Conservation (phyloP, 1,140 invertebrate genomes). For the Hestina assimilis region DNA sequence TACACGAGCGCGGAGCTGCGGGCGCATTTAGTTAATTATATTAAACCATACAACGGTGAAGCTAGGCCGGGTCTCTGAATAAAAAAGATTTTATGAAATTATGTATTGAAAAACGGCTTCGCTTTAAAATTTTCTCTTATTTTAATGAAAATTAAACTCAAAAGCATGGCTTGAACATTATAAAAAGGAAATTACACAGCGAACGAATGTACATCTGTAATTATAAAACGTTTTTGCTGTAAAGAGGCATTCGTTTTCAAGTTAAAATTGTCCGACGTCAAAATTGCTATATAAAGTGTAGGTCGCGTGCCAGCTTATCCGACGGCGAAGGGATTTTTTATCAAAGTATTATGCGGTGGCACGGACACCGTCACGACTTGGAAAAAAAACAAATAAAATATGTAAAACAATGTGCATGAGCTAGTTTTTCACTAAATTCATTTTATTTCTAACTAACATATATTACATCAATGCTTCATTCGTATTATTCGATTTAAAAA, state of each 20-base stretch:
- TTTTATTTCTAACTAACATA: no score
- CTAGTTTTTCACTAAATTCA: no score
- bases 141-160: no score
- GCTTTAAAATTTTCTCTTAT: no score
- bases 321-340: background rate
- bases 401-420: background rate
- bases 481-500: no score
- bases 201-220: background rate
- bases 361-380: background rate
- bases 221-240: background rate
- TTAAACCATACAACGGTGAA: no score
- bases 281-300: background rate
- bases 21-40: no score
- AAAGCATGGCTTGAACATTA: background rate
- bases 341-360: background rate
- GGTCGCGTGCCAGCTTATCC: background rate
- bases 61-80: no score
- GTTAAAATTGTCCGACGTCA: background rate
- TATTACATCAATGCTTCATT: no score
- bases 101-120: no score
- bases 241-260: background rate
- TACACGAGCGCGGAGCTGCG: no score
- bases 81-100: no score
- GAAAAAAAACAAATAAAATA: background rate
- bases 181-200: background rate